Base-by-base conservation (phyloP, 2,888 invertebrate species). In the Drosophila leonis region DNA sequence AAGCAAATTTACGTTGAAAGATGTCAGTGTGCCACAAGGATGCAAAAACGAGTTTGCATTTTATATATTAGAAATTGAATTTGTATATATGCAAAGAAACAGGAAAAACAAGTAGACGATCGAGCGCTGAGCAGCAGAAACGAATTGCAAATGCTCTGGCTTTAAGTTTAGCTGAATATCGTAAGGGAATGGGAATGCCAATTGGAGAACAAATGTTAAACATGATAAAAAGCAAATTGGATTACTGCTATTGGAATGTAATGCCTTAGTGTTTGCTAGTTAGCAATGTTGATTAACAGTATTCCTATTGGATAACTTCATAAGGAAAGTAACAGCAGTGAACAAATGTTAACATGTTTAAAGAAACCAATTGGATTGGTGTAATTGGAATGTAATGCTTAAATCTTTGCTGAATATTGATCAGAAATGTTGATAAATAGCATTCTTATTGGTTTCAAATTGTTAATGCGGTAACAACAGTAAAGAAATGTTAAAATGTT, bases 21-120 rank as follows among this genome's bases (percentile, higher is more conserved):
- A 85, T 90, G 84, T 85, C 88, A 85, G 84, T 85, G 90, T 85
- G 84, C 85, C 84, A 85, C 85, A 85, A 85, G 84, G 90, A 85
- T 85, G 88, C 77, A 59, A 75, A 79, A 82, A 76, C 76, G 60
- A 77, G 77, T 83, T 87, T 72, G 31, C 49, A 80, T 83, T 79
- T 86, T 68, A 57, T 80, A 69, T 76, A 84, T 84, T 88, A 88
- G 90, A 84, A 77, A 87, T 84, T 81, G 72, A 69, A 73, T 77
- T 81, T 44, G 70, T 68, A 59, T 57, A 44, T 48, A 62, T 71
- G 72, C 67, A 71, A 52, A 67, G 48, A 80, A 83, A 83, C 83
- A 73, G 83, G 89, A 86, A 83, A 89, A 80, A 54, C 83, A 65
- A 62, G 89, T 83, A 72, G 41, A n/a, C 4, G 20, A n/a, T 10